phyloP scores from a whole-genome alignment of 2,888 invertebrate species.

The Drosophila prostipennis region DNA sequence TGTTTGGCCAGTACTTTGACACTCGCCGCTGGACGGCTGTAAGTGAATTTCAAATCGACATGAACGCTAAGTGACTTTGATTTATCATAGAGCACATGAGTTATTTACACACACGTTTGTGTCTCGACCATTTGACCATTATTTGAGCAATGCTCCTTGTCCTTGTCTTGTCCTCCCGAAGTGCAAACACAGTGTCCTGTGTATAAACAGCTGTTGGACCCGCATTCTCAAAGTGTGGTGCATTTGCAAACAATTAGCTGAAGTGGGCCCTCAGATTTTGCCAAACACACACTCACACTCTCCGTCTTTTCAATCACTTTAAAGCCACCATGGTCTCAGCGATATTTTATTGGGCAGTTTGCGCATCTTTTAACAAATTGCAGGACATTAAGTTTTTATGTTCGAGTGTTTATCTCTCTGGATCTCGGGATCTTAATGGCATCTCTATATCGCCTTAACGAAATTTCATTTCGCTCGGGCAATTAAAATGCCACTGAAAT shows the following conservation, averaged over 20 bases:
- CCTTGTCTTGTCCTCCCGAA: not conserved
- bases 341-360: slow-evolving; percentile 54
- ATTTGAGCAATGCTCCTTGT: slow-evolving; percentile 47
- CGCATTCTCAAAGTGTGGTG: slow-evolving; percentile 13
- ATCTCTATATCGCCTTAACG: slow-evolving; percentile 40
- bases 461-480: slow-evolving; percentile 56
- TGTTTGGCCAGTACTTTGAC: slow-evolving; percentile 32
- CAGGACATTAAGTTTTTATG: slow-evolving; percentile 72
- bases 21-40: not conserved
- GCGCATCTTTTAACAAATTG: slow-evolving; percentile 67
- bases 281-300: not conserved
- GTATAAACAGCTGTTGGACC: slow-evolving; percentile 39
- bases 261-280: slow-evolving; percentile 30
- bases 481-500: slow-evolving; percentile 72
- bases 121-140: slow-evolving; percentile 37
- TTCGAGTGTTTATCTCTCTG: slow-evolving; percentile 20
- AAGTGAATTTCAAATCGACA: slow-evolving; percentile 67
- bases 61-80: slow-evolving; percentile 70
- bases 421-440: slow-evolving; percentile 29
- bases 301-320: slow-evolving; percentile 33
- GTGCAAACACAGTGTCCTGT: slow-evolving; percentile 43
- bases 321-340: slow-evolving; percentile 11
- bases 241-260: slow-evolving; percentile 38
- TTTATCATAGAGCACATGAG: slow-evolving; percentile 55
- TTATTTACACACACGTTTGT: slow-evolving; percentile 30